Evolutionary conservation across 2,113 vertebrate species (phyloP), one percentile per base, ranked within the genome.

Genomic region (Chloroceryle aenea): DNA sequence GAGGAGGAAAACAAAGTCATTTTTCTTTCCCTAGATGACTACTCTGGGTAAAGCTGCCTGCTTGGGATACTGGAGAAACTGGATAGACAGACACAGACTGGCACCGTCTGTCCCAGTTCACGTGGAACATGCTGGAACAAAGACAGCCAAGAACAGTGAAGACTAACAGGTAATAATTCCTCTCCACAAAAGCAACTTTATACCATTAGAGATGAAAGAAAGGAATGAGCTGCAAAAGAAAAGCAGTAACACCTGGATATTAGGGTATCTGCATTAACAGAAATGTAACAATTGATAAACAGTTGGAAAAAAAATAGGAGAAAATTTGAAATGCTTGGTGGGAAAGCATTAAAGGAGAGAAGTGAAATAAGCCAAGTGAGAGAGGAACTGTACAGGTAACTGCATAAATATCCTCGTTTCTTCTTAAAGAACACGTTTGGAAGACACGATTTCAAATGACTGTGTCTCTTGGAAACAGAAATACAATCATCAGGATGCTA

Each of bases 301-400:
- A 71, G 64, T 72, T 76, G 47, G 32, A 85, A 66, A 90, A 52
- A 40, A 93, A 89, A 79, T 11, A 63, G 48, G 45, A 91, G 64
- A 42, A 56, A 61, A 91, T 53, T 32, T 81, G 83, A 97, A 97
- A 95, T 82, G 91, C 25, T 87, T 76, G 36, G 75, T 73, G 16
- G 85, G 93, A 98, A 98, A 98, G 97, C 98, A 98, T 98, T 98
- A 98, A 98, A 98, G 98, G 98, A 98, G 98, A 98, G 85, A 98
- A 96, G 85, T 87, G 90, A 96, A 97, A 97, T 94, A 97, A 97
- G 93, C 89, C 87, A 91, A 58, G 34, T 40, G 52, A 91, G 42
- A 90, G 19, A 94, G 10, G 16, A 85, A 77, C 21, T 69, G 12
- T 64, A 64, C 29, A 53, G 48, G n/a, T 66, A 90, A 59, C n/a